Evolutionary conservation across 2,888 invertebrate genomes (phyloP).

Genomic region (Nemapogon koenigi): DNA sequence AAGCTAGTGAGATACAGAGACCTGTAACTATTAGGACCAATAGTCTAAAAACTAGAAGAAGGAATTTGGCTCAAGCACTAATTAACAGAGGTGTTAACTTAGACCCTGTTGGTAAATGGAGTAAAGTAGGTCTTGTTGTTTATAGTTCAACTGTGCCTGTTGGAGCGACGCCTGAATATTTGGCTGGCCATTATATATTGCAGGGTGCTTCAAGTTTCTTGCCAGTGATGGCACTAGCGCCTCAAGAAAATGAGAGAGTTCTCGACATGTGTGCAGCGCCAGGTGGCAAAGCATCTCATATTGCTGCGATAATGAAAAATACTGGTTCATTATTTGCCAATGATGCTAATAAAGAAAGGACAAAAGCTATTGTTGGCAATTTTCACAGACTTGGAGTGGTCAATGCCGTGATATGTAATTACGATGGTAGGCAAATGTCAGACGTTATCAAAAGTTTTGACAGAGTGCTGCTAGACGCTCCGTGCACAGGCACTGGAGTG

Average conservation of each 20-base stretch:
- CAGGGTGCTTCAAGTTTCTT: slow-evolving; percentile 96
- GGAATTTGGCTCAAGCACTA: slow-evolving; percentile 92
- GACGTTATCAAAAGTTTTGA: slow-evolving; percentile 91
- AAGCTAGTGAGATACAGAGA: slow-evolving; percentile 93
- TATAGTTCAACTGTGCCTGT: slow-evolving; percentile 96
- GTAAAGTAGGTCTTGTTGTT: slow-evolving; percentile 95
- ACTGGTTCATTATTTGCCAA: slow-evolving; percentile 96
- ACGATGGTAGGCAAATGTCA: slow-evolving; percentile 89
- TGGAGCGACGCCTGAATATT: slow-evolving; percentile 98
- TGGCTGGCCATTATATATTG: slow-evolving; percentile 97
- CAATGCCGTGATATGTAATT: slow-evolving; percentile 87
- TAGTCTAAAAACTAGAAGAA: slow-evolving; percentile 88
- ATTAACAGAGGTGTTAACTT: slow-evolving; percentile 97
- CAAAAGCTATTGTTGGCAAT: slow-evolving; percentile 94
- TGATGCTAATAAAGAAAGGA: slow-evolving; percentile 88
- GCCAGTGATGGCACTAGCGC: slow-evolving; percentile 97
- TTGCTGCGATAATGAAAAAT: slow-evolving; percentile 97
- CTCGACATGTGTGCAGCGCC: slow-evolving; percentile 98
- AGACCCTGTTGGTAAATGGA: slow-evolving; percentile 98
- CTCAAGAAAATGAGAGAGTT: slow-evolving; percentile 93
- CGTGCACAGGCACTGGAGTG: slow-evolving; percentile 98
- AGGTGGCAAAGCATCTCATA: slow-evolving; percentile 98
- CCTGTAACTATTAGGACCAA: slow-evolving; percentile 97
- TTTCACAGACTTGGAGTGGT: slow-evolving; percentile 95
- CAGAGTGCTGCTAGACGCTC: slow-evolving; percentile 94